These are phyloP conservation scores for Chaenodraco wilsoni DNA, from an alignment of 2,797 vertebrate species.

Conservation along the genomic window DNA sequence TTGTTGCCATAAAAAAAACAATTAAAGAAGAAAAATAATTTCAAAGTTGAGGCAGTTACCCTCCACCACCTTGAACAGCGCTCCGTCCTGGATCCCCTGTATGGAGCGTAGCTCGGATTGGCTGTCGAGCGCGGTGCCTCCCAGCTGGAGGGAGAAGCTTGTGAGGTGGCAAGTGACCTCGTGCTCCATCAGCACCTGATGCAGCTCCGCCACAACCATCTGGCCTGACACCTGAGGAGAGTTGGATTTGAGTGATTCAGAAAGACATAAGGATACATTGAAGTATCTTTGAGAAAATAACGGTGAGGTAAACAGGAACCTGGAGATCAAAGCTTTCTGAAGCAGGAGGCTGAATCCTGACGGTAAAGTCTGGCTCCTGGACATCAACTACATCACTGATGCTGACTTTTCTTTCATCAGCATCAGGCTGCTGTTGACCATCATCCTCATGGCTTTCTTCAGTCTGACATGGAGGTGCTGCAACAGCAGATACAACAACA, in stretches of 20 bases:
- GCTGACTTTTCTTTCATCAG: conserved; percentile 72
- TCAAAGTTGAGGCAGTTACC: conserved; percentile 79
- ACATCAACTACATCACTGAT: conserved; percentile 89
- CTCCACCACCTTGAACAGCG: conserved; percentile 90
- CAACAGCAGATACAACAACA: conserved; percentile 6
- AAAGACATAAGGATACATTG: neutral
- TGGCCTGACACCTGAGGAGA: conserved; percentile 90
- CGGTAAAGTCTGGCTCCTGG: conserved; percentile 87
- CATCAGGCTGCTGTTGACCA: conserved; percentile 48
- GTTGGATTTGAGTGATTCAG: neutral
- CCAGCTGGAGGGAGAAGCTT: conserved; percentile 93
- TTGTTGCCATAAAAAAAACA: neutral
- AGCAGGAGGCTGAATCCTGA: conserved; percentile 90
- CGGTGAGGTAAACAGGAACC: conserved; percentile 72
- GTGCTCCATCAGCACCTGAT: conserved; percentile 94
- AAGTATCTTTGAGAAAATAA: neutral
- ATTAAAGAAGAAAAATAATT: neutral
- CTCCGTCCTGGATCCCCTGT: conserved; percentile 88
- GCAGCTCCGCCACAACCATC: conserved; percentile 95
- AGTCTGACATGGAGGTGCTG: conserved; percentile 27
- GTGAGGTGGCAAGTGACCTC: conserved; percentile 94
- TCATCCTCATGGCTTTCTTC: conserved; percentile 66
- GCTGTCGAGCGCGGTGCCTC: conserved; percentile 87
- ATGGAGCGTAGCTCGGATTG: conserved; percentile 89
- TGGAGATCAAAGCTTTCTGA: conserved; percentile 91